Evolutionary conservation across 2,797 vertebrate species (phyloP), one percentile per base, ranked within the genome.

Genomic region (Coregonus suidteri): DNA sequence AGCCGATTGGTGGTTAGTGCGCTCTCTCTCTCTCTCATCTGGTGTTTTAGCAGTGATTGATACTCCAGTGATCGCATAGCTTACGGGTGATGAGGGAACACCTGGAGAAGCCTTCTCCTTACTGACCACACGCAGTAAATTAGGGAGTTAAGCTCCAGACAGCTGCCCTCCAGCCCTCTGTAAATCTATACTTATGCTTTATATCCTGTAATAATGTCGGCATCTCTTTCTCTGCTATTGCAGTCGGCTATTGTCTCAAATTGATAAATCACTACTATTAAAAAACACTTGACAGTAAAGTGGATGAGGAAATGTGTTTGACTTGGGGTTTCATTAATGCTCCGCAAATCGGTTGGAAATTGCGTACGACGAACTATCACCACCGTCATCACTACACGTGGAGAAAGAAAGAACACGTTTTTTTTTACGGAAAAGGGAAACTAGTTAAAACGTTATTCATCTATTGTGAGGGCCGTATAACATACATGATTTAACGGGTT

Each of bases 81-180:
- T 91, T 86, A 87, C 90, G 87, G 90, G 78, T 91, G 92, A 93
- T 91, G 90, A 87, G 91, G 91, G 90, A 93, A 93, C 91, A 94
- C 93, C 93, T 94, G 93, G 93, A 92, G 87, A 85, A 89, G 84
- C 68, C 87, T 79, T 92, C 85, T 89, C 86, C 85, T 89, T 62
- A 82, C 88, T 92, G 90, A 91, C 93, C 93, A 86, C 92, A 90
- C 85, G 86, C 89, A 89, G 87, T 93, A 93, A 92, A 94, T 93
- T 89, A 90, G 90, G 89, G 88, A 86, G 89, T 91, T 88, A 87
- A 86, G 82, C 83, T 87, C 77, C 78, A 84, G 89, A 87, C 88
- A 81, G 87, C 88, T 85, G 83, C 88, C 90, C 88, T 85, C 81
- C 83, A 82, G 91, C 82, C 89, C 84, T 90, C 89, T 85, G 82